Base-by-base conservation (phyloP, 2,113 vertebrate species). In the Lepisosteus osseus region DNA sequence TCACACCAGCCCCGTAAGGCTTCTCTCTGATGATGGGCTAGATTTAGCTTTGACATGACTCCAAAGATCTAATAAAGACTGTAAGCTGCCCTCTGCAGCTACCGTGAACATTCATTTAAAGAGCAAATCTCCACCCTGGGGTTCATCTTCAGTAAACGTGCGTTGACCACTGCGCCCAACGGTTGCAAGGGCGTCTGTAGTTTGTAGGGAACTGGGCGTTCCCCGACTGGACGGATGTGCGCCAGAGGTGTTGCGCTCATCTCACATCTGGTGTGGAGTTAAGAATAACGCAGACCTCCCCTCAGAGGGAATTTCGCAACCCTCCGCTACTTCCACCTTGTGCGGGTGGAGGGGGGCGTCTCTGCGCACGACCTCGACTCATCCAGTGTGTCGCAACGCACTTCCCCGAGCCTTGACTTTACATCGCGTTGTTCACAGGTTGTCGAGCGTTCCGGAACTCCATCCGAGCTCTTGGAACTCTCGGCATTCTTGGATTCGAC, bases 201-300 rank as follows among this genome's bases (percentile, higher is more conserved):
- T 51, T 17, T 51, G 47, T 59, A 54, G 41, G 61, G 61, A 61
- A 47, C 55, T 74, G 13, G 65, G 68, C 72, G 45, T 76, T 54
- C 83, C 78, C 78, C 80, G 74, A 76, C 74, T 57, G 84, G 69
- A 57, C 77, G 72, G 68, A 57, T 75, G 76, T 65, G 72, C 62
- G 72, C 67, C 29, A 73, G 72, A 70, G 78, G 69, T 69, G 47
- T 59, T 55, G 62, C 67, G 11, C 78, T 72, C 72, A 77, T 73
- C 14, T 51, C 73, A 72, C 73, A 80, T 77, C 78, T 70, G 68
- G 29, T 8, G 6, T 15, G n/a, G 29, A 41, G 17, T 9, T 42
- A 42, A 61, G 54, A 61, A 70, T 43, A 61, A 43, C 51, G 54
- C 47, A 7, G 42, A 4, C 47, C 62, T 65, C 7, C 29, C 41